Evolutionary conservation across 1,140 invertebrate species (phyloP), one percentile per base, ranked within the genome.

Genomic region (Pseudomyrmex pallidus): DNA sequence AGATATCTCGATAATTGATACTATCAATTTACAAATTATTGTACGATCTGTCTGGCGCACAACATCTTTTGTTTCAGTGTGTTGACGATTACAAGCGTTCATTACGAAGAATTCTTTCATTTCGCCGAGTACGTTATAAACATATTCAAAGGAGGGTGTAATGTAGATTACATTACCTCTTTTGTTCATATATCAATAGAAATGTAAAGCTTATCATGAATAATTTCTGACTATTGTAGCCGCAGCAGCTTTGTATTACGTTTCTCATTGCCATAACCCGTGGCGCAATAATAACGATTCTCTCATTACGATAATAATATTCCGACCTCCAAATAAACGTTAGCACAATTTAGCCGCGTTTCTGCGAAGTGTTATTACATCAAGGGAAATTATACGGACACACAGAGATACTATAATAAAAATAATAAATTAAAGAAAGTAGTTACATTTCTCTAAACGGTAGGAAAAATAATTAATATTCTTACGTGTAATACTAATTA

Each of bases 281-380:
- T 12, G 7, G 35, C n/a, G 44, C 22, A 61, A 72, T 50, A 70
- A 70, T 78, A 78, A 80, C 46, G 57, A 70, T 80, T 80, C 5
- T 35, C 54, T 80, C 76, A 80, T 78, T 48, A 78, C 17, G 52
- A 68, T 78, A 70, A 78, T 72, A 78, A 80, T 80, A 72, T 80
- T 61, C 1, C 44, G 7, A 70, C 54, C 20, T 70, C 44, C 35
- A 70, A 80, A 80, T 80, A 72, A 80, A 72, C 20, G 22, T 70
- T 70, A 70, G 70, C 12, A 20, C 2, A 7, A 68, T 78, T 72
- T 50, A 35, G 8, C 35, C 20, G n/a, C 48, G 10, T 17, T 4
- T 44, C 48, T 48, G 13, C n/a, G 9, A 67, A 22, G 74, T 15
- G 13, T 56, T 54, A 66, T 20, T 54, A n/a, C 13, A 3, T 48